Evolutionary conservation across 2,113 vertebrate genomes (phyloP).

Genomic region (Oryzias curvinotus): DNA sequence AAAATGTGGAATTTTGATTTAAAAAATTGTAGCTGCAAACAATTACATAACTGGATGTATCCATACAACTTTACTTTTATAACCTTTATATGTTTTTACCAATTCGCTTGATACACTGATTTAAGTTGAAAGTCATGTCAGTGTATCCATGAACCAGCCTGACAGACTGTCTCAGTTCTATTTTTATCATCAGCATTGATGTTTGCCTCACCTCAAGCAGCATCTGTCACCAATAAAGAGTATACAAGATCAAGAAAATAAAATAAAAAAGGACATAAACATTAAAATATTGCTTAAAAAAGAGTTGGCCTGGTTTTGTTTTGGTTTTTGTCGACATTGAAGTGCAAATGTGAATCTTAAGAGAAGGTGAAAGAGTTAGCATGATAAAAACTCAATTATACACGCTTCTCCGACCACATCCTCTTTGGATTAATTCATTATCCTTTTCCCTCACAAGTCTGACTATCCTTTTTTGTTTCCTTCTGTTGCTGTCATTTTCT

Average conservation of each 20-base stretch:
- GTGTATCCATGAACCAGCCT: background rate
- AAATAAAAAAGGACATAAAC: background rate
- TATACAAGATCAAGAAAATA: background rate
- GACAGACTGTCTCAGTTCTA: background rate
- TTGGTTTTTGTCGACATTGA: background rate
- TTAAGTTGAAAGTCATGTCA: background rate
- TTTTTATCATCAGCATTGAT: background rate
- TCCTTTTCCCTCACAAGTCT: background rate
- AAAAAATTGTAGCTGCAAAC: no score
- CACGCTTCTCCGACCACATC: background rate
- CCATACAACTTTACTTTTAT: no score
- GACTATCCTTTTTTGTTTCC: background rate
- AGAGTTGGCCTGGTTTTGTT: no score
- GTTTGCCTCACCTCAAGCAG: no score
- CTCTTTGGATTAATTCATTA: background rate
- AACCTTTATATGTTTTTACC: background rate
- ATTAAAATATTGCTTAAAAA: background rate
- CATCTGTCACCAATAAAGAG: background rate
- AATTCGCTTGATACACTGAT: background rate
- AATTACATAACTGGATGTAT: no score
- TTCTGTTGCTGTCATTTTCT: constrained; percentile 6
- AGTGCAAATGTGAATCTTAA: no score
- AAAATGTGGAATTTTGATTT: no score
- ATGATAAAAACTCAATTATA: no score
- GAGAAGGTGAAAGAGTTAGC: no score